Evolutionary conservation across 2,888 invertebrate species (phyloP).

Genomic region (Balanococcus diminutus): DNA sequence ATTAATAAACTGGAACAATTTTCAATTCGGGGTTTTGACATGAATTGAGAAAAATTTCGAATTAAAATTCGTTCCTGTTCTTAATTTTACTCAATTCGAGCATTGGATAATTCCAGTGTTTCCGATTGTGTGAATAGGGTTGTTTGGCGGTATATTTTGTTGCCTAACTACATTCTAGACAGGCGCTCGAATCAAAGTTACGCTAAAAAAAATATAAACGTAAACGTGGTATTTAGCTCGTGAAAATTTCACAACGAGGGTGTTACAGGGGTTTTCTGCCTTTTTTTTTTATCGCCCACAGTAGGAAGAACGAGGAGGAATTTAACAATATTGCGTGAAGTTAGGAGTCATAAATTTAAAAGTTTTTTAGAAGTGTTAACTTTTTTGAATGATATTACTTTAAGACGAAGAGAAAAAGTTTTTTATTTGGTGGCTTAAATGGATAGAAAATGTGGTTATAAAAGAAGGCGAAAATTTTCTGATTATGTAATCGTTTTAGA

Average conservation of each 20-base stretch:
- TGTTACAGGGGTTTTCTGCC: neutral
- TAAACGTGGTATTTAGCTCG: neutral
- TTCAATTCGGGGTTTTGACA: too few species aligned
- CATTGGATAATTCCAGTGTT: neutral
- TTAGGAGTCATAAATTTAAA: conserved; percentile 35
- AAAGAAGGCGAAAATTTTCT: conserved; percentile 6
- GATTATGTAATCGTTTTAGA: conserved; percentile 35
- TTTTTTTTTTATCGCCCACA: neutral
- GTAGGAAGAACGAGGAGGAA: neutral
- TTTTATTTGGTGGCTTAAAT: conserved; percentile 33
- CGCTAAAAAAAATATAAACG: neutral
- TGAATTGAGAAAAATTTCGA: too few species aligned
- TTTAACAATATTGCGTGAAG: conserved; percentile 23
- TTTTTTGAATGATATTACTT: conserved; percentile 40
- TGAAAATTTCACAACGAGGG: neutral
- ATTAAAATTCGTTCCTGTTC: too few species aligned
- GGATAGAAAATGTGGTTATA: conserved; percentile 34
- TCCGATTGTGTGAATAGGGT: neutral
- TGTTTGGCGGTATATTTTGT: neutral
- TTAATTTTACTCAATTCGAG: too few species aligned
- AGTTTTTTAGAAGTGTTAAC: conserved; percentile 10
- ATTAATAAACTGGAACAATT: too few species aligned
- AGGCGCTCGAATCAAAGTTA: conserved; percentile 3
- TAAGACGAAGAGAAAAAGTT: neutral
- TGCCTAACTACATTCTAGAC: neutral